A percentile compares a stretch with the other conserved stretches of the same genome.
phyloP scores from a whole-genome alignment of 1,140 invertebrate genomes.

The Pygmarrhopalites habei region DNA sequence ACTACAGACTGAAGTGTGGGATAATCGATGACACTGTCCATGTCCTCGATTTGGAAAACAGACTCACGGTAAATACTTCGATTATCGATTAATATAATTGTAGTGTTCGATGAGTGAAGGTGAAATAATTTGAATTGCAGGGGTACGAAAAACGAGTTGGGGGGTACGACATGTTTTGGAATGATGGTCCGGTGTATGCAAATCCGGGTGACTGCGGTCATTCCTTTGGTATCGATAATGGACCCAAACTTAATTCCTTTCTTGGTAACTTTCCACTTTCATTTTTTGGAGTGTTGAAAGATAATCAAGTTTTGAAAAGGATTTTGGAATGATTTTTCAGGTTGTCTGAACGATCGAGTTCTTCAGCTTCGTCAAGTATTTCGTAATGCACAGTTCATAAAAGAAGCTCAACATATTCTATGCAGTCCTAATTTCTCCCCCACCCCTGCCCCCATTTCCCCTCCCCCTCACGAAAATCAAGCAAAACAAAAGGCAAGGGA shows the following conservation, averaged over 20 bases:
- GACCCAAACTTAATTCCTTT: constrained; percentile 34
- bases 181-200: constrained; percentile 50
- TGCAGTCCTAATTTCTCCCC: constrained; percentile 6
- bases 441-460: background rate
- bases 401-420: constrained; percentile 9
- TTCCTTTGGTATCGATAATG: constrained; percentile 4
- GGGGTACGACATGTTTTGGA: constrained; percentile 55
- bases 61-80: constrained; percentile 25
- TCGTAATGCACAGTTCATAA: constrained; percentile 5
- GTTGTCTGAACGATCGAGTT: constrained; percentile 5
- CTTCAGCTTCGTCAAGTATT: constrained; percentile 9
- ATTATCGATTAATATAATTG: constrained; percentile 2
- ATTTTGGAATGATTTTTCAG: background rate
- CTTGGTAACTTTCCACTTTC: constrained; percentile 18
- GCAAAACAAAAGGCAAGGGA: background rate
- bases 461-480: background rate
- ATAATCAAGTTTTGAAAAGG: background rate
- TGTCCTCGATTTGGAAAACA: constrained; percentile 46
- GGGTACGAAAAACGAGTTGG: constrained; percentile 52
- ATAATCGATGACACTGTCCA: constrained; percentile 46
- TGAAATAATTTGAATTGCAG: no score
- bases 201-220: constrained; percentile 20
- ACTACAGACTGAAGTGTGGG: constrained; percentile 48
- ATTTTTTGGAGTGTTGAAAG: no score
- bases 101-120: background rate